These are phyloP conservation scores for Eumacrocentrus americanus DNA, from an alignment of 2,888 invertebrate species.

Conservation along the genomic window DNA sequence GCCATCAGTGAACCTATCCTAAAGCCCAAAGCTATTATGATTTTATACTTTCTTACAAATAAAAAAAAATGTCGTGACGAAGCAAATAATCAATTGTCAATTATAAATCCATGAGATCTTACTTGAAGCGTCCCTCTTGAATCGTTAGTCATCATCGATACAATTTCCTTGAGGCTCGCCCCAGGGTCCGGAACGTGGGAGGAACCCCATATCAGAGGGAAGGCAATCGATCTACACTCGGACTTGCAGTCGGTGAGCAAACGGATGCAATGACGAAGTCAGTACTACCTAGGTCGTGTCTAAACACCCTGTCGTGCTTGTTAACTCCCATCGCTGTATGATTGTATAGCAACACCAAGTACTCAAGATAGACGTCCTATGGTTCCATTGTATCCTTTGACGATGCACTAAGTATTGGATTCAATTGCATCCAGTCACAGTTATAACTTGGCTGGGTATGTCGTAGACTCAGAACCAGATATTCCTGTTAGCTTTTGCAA, in stretches of 20 bases:
- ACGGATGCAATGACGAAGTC: slow-evolving; percentile 34
- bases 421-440: no score
- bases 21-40: no score
- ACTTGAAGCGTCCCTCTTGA: background rate
- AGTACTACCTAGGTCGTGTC: slow-evolving; percentile 23
- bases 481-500: no score
- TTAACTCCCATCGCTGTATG: slow-evolving; percentile 7
- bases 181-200: background rate
- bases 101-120: no score
- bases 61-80: background rate
- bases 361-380: background rate
- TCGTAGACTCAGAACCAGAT: no score
- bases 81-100: background rate
- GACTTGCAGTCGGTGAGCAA: slow-evolving; percentile 28
- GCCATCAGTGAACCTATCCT: slow-evolving; percentile 2
- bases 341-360: background rate
- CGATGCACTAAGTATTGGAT: no score
- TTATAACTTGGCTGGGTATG: no score
- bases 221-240: slow-evolving; percentile 22
- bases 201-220: slow-evolving; percentile 10
- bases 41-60: no score
- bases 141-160: slow-evolving; percentile 21
- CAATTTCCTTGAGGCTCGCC: slow-evolving; percentile 9
- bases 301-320: slow-evolving; percentile 22
- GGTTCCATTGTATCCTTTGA: no score